phyloP scores from a whole-genome alignment of 2,113 vertebrate genomes.

The Regulus satrapa region DNA sequence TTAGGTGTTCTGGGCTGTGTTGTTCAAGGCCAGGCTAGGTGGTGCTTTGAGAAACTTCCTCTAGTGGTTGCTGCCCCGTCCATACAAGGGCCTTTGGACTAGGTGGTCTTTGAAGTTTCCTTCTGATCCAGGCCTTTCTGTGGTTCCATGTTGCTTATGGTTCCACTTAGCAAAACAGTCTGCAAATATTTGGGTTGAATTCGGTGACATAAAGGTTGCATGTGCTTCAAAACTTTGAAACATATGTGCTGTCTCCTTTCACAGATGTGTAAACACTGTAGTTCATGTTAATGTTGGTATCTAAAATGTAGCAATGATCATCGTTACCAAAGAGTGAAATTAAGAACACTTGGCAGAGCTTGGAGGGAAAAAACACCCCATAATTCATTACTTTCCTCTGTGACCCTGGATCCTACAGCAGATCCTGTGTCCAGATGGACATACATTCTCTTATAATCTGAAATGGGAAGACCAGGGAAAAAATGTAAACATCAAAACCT shows the following conservation, averaged over 20 bases:
- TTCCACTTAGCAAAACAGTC: background rate
- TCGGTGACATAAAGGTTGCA: background rate
- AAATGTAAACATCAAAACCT: background rate
- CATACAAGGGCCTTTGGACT: background rate
- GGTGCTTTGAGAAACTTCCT: background rate
- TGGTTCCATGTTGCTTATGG: background rate
- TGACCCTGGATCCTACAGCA: background rate
- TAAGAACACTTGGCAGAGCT: background rate
- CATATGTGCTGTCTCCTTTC: rapidly evolving
- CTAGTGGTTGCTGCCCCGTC: background rate
- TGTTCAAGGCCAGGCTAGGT: background rate
- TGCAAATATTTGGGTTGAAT: background rate
- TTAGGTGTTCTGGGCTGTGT: background rate
- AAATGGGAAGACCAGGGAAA: background rate
- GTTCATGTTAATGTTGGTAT: background rate
- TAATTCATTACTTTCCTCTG: background rate
- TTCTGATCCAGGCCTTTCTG: background rate
- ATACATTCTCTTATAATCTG: background rate
- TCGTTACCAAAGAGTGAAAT: background rate
- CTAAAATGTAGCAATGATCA: background rate
- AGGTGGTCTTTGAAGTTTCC: background rate
- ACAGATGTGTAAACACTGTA: background rate
- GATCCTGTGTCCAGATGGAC: background rate
- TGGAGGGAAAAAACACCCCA: rapidly evolving
- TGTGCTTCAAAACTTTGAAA: background rate